These are phyloP conservation scores for Danio jaintianensis DNA, from an alignment of 2,797 vertebrate species.

Conservation along the genomic window DNA sequence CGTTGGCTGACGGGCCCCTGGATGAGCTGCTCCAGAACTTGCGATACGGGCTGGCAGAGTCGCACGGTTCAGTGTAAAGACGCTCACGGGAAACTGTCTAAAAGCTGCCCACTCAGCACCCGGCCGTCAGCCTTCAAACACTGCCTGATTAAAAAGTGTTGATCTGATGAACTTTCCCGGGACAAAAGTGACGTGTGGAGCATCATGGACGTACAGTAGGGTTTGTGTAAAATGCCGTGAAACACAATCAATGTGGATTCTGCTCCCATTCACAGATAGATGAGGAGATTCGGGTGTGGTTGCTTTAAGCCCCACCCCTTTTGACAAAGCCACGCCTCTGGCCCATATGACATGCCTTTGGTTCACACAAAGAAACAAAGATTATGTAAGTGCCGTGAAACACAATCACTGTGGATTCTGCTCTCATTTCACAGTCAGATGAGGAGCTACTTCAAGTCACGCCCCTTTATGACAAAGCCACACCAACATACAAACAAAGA, in stretches of 20 bases:
- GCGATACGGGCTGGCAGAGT: constrained; percentile 97
- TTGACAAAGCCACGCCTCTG: constrained; percentile 9
- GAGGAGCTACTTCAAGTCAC: no score
- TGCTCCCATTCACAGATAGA: no score
- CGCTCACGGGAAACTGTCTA: constrained; percentile 86
- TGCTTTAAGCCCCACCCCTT: constrained; percentile 29
- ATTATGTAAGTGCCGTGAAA: background rate
- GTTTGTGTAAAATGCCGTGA: constrained; percentile 24
- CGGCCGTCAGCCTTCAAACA: constrained; percentile 95
- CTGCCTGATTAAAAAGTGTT: constrained; percentile 93
- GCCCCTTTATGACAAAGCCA: no score
- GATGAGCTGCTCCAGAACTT: constrained; percentile 95
- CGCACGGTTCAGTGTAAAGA: constrained; percentile 97
- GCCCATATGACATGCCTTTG: constrained; percentile 1
- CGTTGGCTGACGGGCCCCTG: constrained; percentile 92
- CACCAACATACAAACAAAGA: no score
- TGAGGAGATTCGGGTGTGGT: constrained; percentile 12
- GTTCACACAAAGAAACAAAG: constrained; percentile 4
- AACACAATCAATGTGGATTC: constrained; percentile 53
- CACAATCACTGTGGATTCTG: background rate
- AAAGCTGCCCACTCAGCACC: constrained; percentile 84
- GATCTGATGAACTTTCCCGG: constrained; percentile 45
- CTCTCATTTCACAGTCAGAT: no score
- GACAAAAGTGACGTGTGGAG: constrained; percentile 39
- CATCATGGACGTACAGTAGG: background rate